phyloP scores from a whole-genome alignment of 2,113 vertebrate genomes.

The Dunckerocampus dactyliophorus region DNA sequence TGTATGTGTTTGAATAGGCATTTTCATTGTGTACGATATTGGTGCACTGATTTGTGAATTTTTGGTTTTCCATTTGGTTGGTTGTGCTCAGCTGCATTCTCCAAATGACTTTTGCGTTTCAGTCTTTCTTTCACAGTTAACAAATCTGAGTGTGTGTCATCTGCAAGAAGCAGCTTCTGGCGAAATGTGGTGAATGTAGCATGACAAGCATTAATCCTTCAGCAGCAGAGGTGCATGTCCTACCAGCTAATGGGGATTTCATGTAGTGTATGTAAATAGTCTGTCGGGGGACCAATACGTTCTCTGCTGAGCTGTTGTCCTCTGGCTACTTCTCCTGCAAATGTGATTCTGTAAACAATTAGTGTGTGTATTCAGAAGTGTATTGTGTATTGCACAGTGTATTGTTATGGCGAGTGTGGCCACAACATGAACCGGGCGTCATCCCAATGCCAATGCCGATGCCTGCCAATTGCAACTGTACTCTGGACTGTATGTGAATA shows the following conservation, averaged over 20 bases:
- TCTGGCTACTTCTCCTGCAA: conserved; percentile 7
- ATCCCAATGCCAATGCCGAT: conserved; percentile 4
- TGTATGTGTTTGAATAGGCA: conserved; percentile 1
- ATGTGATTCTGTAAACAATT: conserved; percentile 49
- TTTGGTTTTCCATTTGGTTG: conserved; percentile 13
- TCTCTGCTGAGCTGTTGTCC: conserved; percentile 25
- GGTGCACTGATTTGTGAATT: conserved; percentile 26
- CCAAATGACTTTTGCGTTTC: conserved; percentile 38
- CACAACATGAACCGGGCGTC: conserved; percentile 3
- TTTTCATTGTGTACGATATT: conserved; percentile 23
- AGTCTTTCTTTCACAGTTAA: conserved; percentile 12
- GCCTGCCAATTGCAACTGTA: background rate
- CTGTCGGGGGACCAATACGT: conserved; percentile 40
- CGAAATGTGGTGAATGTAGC: conserved; percentile 48
- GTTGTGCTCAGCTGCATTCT: conserved; percentile 24
- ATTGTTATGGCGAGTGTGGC: conserved; percentile 10
- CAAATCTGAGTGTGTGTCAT: conserved; percentile 21
- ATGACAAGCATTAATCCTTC: conserved; percentile 60
- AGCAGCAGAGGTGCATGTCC: conserved; percentile 42
- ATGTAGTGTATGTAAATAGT: conserved; percentile 65
- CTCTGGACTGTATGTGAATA: conserved; percentile 9
- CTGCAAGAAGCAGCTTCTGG: conserved; percentile 40
- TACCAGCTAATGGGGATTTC: conserved; percentile 58
- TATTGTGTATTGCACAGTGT: background rate
- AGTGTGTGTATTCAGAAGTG: conserved; percentile 22